phyloP scores from a whole-genome alignment of 2,797 vertebrate species.

The Ispidina picta region DNA sequence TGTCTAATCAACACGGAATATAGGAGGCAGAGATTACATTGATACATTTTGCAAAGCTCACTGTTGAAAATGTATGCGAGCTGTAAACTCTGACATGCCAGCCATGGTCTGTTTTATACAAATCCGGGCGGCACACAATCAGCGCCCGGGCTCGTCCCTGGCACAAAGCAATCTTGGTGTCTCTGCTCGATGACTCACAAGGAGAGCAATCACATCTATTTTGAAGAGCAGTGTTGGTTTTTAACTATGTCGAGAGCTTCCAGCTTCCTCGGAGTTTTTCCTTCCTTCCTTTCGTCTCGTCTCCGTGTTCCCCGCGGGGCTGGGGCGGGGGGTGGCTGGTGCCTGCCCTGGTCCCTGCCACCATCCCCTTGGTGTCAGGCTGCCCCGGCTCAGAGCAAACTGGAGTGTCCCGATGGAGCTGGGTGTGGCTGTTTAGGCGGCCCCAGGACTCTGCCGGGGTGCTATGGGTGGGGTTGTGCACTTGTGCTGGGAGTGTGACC shows the following conservation, averaged over 20 bases:
- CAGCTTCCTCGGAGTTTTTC: slow-evolving; percentile 43
- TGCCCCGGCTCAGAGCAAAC: rapidly evolving
- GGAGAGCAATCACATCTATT: slow-evolving; percentile 77
- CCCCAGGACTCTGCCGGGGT: rapidly evolving
- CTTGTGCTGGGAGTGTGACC: rapidly evolving
- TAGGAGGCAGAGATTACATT: slow-evolving; percentile 84
- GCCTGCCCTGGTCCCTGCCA: neutral
- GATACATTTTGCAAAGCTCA: slow-evolving; percentile 80
- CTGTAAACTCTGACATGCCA: slow-evolving; percentile 79
- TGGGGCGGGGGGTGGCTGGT: rapidly evolving
- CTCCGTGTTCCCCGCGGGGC: rapidly evolving
- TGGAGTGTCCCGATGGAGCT: rapidly evolving
- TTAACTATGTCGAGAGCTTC: slow-evolving; percentile 57
- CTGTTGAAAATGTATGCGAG: slow-evolving; percentile 78
- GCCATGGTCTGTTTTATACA: slow-evolving; percentile 67
- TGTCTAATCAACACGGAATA: slow-evolving; percentile 89
- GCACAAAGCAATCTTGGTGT: slow-evolving; percentile 75
- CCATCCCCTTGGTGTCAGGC: rapidly evolving
- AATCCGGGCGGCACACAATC: slow-evolving; percentile 76
- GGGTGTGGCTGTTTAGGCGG: rapidly evolving
- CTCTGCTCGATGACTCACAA: slow-evolving; percentile 67
- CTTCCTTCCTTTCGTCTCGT: neutral
- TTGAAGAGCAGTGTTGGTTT: slow-evolving; percentile 67
- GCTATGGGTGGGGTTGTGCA: rapidly evolving
- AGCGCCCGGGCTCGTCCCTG: slow-evolving; percentile 61